Base-by-base conservation (phyloP, 1,140 invertebrate species). In the Scaptomyza graminum region DNA sequence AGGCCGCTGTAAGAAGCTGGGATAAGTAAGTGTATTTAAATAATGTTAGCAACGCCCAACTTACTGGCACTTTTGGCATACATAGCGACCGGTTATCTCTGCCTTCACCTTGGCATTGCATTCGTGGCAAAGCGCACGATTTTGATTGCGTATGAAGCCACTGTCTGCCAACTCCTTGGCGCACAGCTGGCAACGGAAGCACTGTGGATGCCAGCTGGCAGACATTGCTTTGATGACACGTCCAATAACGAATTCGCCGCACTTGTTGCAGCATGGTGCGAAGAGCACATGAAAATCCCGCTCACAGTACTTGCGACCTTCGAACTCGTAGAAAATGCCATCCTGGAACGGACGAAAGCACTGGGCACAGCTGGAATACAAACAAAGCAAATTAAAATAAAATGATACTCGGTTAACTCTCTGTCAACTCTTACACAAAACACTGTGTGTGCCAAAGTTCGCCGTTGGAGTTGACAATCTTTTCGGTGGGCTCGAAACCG, bases 221-320 rank as follows among this genome's bases (percentile, higher is more conserved):
- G 99, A 99, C 97, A 99, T 99, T 1, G 99, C 99, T 92, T 99
- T 99, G 75, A 99, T 99, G 0, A 99, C 99, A 62, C 99, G 94
- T 0, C 98, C 98, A 92, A 99, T 98, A 15, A 99, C 97, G 92
- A 99, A 99, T 91, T 99, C 96, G 46, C 96, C 96, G 92, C 99
- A 99, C 93, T 98, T 97, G 79, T 96, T 97, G 93, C 99, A 99
- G 90, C 98, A 99, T 1, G 99, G 99, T 2, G 98, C 98, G 93
- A 99, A 99, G 0, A 99, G 93, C 8, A 99, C 97, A 92, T 99
- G 98, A 90, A 99, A 99, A 92, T 99, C 99, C 93, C 98, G 97
- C 93, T 99, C 98, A 90, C 99, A 99, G 92, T 99, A 99, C 92
- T 99, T 99, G 37, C 99, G 94, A 2, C 98, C 98, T 92, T 99